These are phyloP conservation scores for Aquatica leii DNA, from an alignment of 2,888 invertebrate genomes.

Conservation along the genomic window DNA sequence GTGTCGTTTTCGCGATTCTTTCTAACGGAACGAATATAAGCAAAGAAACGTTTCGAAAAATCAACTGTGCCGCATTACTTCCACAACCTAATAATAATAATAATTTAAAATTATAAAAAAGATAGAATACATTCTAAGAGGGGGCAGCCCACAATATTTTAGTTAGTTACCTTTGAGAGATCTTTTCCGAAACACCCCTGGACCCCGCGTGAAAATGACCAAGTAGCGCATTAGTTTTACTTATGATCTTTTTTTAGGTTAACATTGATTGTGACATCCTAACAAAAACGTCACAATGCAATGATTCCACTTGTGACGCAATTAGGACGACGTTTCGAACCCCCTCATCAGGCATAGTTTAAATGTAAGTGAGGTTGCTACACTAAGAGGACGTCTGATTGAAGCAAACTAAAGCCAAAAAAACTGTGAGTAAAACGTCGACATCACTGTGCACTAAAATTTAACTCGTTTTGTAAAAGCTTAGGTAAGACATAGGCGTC, in stretches of 20 bases:
- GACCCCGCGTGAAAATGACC: conserved; percentile 67
- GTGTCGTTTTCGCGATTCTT: background rate
- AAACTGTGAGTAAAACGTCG: background rate
- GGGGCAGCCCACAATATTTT: conserved; percentile 62
- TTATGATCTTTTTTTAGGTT: conserved; percentile 19
- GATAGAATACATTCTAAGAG: conserved; percentile 61
- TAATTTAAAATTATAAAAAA: conserved; percentile 49
- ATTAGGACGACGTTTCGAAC: conserved; percentile 49
- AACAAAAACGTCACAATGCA: conserved; percentile 18
- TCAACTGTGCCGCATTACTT: conserved; percentile 55
- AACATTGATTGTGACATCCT: conserved; percentile 24
- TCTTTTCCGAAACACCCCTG: conserved; percentile 96
- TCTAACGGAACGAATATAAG: too few relatives aligned
- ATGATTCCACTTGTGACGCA: conserved; percentile 34
- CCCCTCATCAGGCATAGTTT: background rate
- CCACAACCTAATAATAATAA: conserved; percentile 48
- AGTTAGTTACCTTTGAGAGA: conserved; percentile 92
- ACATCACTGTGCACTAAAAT: background rate
- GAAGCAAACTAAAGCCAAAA: background rate
- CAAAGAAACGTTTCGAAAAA: conserved; percentile 17
- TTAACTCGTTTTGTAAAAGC: background rate
- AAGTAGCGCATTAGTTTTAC: conserved; percentile 61
- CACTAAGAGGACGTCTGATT: too few relatives aligned
- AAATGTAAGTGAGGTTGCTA: too few relatives aligned
- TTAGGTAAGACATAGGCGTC: conserved; percentile 13